These are phyloP conservation scores for Leucosticte australis DNA, from an alignment of 2,113 vertebrate species.

Conservation along the genomic window DNA sequence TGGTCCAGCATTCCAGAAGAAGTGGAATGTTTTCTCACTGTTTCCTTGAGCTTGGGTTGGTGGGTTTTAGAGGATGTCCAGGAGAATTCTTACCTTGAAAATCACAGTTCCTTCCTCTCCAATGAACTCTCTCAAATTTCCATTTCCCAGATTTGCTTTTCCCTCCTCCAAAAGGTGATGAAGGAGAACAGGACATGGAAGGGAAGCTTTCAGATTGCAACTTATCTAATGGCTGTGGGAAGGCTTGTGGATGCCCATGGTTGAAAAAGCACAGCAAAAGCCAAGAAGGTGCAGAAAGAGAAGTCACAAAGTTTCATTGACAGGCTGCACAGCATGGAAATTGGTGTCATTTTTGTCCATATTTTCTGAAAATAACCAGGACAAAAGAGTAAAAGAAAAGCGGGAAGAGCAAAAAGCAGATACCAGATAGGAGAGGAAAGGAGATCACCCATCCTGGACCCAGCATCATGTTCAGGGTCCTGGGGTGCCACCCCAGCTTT, in stretches of 20 bases:
- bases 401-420: not conserved
- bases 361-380: not conserved
- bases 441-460: not conserved
- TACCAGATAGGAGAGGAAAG: not conserved
- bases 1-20: not conserved
- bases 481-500: not conserved
- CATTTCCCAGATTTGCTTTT: not conserved
- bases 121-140: not conserved
- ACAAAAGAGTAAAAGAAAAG: not conserved
- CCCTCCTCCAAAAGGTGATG: not conserved
- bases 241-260: not conserved
- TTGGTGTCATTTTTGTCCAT: not conserved
- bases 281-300: not conserved
- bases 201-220: not conserved
- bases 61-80: not conserved
- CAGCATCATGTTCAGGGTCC: not conserved
- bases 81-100: not conserved
- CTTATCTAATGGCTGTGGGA: not conserved
- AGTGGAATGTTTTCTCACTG: not conserved
- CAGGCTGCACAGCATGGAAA: accelerated
- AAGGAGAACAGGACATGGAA: not conserved
- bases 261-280: not conserved
- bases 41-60: not conserved
- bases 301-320: not conserved
- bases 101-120: not conserved